Conservation (phyloP, 2,113 vertebrate genomes). For the Microtus montanus region DNA sequence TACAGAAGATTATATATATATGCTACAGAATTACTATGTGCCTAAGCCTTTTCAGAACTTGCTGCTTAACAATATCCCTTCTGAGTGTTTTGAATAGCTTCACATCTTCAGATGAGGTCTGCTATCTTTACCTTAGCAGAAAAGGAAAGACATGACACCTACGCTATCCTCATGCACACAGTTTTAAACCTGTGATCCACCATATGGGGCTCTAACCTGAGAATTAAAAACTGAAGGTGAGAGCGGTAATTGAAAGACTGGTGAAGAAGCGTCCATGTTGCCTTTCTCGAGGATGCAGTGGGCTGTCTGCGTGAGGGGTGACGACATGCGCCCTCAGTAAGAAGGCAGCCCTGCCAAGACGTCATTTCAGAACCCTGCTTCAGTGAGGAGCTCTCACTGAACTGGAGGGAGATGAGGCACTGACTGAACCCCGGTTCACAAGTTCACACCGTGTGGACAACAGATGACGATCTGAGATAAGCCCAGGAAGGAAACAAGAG, state of each 20-base stretch:
- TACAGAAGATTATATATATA: not conserved
- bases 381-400: constrained; percentile 29
- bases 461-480: not conserved
- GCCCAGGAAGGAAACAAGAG: not conserved
- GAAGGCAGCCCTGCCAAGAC: constrained; percentile 58
- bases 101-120: constrained; percentile 8
- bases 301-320: constrained; percentile 55
- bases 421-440: not conserved
- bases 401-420: not conserved
- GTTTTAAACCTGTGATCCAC: constrained; percentile 2
- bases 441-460: not conserved
- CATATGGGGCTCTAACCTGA: constrained; percentile 27
- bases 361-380: constrained; percentile 63
- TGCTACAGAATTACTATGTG: not conserved
- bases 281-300: constrained; percentile 41
- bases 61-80: not conserved
- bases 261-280: constrained; percentile 10
- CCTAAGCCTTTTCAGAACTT: constrained; percentile 8
- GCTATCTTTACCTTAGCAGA: constrained; percentile 22
- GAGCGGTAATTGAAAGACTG: constrained; percentile 59
- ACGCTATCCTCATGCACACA: constrained; percentile 8
- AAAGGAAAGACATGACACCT: not conserved
- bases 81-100: not conserved
- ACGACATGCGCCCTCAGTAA: constrained; percentile 36
- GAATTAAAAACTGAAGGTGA: constrained; percentile 33